Percentiles rank a stretch among this genome's conserved stretches.
Evolutionary conservation across 2,797 vertebrate species (phyloP).

Genomic region (Vespertilio murinus): DNA sequence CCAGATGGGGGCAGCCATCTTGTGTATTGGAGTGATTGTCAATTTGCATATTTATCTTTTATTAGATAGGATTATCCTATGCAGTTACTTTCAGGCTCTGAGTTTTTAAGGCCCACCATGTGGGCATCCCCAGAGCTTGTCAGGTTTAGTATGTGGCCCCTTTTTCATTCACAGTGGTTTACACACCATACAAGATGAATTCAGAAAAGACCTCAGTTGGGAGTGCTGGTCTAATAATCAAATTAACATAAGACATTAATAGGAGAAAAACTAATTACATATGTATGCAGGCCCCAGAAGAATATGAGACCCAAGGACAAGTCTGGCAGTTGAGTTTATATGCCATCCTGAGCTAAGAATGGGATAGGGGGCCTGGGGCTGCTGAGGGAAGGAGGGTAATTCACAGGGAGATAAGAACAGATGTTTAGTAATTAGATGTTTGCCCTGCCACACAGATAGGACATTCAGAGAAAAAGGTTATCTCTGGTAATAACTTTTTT

Average conservation of each 20-base stretch:
- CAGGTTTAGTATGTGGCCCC: not conserved
- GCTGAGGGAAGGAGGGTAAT: not conserved
- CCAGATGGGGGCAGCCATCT: too few relatives aligned
- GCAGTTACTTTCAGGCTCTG: not conserved
- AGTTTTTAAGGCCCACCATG: not conserved
- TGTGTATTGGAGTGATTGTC: too few relatives aligned
- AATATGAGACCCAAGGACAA: not conserved
- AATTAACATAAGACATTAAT: not conserved
- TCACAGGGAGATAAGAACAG: not conserved
- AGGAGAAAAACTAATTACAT: not conserved
- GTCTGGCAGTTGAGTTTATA: not conserved
- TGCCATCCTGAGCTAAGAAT: not conserved
- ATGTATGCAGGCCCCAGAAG: not conserved
- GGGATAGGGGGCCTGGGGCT: not conserved
- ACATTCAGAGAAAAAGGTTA: not conserved
- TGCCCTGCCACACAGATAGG: not conserved
- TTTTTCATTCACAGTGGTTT: not conserved
- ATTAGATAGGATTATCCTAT: not conserved
- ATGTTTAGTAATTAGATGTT: not conserved
- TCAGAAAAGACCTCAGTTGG: not conserved
- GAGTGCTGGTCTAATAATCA: not conserved
- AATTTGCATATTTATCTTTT: too few relatives aligned
- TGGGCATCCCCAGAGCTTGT: not conserved
- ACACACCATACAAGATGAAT: conserved; percentile 48
- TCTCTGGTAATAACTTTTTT: not conserved